Base-by-base conservation (phyloP, 2,113 vertebrate species). In the Poeciliopsis prolifica region DNA sequence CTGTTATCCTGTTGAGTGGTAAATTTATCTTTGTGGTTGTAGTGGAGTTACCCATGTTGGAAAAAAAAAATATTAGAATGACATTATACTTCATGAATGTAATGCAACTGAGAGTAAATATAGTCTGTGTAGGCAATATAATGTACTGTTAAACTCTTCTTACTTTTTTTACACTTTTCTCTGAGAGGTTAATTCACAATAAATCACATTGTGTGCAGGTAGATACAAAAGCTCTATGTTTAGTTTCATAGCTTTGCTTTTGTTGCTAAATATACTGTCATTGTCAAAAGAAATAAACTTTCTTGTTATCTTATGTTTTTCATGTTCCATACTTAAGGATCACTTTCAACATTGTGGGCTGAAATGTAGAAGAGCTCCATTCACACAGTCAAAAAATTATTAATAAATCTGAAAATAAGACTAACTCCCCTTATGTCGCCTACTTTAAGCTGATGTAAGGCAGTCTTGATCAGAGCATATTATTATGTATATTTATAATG, bases 11-110 rank as follows among this genome's bases (percentile, higher is more conserved):
- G 11, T 29, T 31, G 33, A 61, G 65, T 37, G 30, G 13, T 29
- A 11, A 13, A 68, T 74, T 74, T 28, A 54, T 72, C 65, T 74
- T 54, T 64, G 65, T 31, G 42, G 14, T 63, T 33, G 37, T 44
- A 79, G 42, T 28, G 60, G 22, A 64, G 44, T 14, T 33, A n/a
- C 65, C 29, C 29, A 12, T 33, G 65, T n/a, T 61, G 26, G n/a
- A n/a, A 61, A 61, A 51, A 51, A 51, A 22, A 54, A 0, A 54
- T 8, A 9, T 24, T 5, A 51, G 24, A 3, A 54, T 24, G 51
- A 54, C 22, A n/a, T 37, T 8, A 54, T 9, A 24, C 15, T 17
- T 10, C 19, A 54, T 9, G 51, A 3, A n/a, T 24, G 9, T 54
- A n/a, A 24, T 24, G 51, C 22, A 54, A 10, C 22, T 8, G 10